phyloP scores from a whole-genome alignment of 2,888 invertebrate species.

The Strigamia transsilvanica region DNA sequence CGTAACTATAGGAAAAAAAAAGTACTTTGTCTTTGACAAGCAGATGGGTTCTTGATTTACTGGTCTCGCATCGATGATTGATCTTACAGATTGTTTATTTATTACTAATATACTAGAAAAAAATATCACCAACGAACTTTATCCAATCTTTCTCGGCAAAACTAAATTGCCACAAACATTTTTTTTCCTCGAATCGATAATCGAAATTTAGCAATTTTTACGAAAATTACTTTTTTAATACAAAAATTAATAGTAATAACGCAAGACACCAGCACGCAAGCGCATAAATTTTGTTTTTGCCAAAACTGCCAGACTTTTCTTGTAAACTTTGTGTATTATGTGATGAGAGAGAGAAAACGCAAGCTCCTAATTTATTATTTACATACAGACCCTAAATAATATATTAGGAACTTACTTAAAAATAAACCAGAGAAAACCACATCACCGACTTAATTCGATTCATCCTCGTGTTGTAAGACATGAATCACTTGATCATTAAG shows the following conservation, averaged over 20 bases:
- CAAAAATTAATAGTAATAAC: too few species aligned
- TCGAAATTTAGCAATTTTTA: too few species aligned
- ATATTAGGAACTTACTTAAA: background rate
- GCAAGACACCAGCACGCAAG: too few species aligned
- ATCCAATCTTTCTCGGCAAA: background rate
- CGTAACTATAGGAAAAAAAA: background rate
- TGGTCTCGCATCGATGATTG: slow-evolving; percentile 12
- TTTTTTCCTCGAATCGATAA: background rate
- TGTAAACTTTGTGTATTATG: too few species aligned
- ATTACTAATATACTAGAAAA: background rate
- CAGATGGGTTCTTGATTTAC: slow-evolving; percentile 36
- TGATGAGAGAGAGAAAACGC: too few species aligned
- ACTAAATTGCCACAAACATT: background rate
- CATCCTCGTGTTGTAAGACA: background rate
- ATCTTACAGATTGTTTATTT: slow-evolving; percentile 40
- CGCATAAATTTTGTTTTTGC: too few species aligned
- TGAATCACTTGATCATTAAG: background rate
- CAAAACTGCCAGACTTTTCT: too few species aligned
- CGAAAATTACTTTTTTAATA: too few species aligned
- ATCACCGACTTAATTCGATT: background rate
- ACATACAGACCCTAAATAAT: too few species aligned
- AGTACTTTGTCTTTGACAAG: slow-evolving; percentile 33
- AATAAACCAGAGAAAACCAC: background rate
- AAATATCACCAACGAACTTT: background rate
- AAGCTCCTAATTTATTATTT: too few species aligned